Base-by-base conservation (phyloP, 2,113 vertebrate species). In the Chionomys nivalis region DNA sequence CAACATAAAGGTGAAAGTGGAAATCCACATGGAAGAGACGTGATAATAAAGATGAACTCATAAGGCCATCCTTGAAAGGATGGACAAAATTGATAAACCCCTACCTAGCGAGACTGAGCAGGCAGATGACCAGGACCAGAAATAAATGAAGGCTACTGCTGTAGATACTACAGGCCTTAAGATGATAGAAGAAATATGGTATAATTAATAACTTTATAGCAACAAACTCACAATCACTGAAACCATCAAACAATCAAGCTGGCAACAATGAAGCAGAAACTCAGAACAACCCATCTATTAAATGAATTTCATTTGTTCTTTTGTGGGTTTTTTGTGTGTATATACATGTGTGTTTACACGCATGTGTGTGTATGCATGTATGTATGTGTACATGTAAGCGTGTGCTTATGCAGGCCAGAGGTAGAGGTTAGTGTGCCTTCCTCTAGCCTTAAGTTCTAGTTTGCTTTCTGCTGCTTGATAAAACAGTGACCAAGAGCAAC, bases 61-160 rank as follows among this genome's bases (percentile, higher is more conserved):
- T 19, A 73, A 92, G 14, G 16, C 66, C 90, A 92, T 95, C 23
- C 49, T 76, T 75, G 66, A 68, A 83, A 94, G 95, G 42, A 58
- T 65, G 8, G 70, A 66, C 26, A 82, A 58, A 87, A 72, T 42
- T 77, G 42, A 7, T 76, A 87, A 92, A 82, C 61, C 3, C 31
- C 42, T 24, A 52, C 47, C 33, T 90, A 70, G 75, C 9, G 47
- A 87, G 61, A n/a, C 13, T 77, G 39, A 87, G n/a, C 23, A 47
- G 31, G 66, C 16, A 83, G 65, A 63, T n/a, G 70, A 31, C 33
- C 39, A 49, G 28, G 52, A 77, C 87, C 21, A 87, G 65, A 17
- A 72, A 82, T 26, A 78, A 47, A 23, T 55, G 28, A 83, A 36
- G 3, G 12, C 88, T 75, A 70, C 78, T 89, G 75, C n/a, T 66